phyloP scores from a whole-genome alignment of 1,140 invertebrate genomes.

The Dryas iulia region DNA sequence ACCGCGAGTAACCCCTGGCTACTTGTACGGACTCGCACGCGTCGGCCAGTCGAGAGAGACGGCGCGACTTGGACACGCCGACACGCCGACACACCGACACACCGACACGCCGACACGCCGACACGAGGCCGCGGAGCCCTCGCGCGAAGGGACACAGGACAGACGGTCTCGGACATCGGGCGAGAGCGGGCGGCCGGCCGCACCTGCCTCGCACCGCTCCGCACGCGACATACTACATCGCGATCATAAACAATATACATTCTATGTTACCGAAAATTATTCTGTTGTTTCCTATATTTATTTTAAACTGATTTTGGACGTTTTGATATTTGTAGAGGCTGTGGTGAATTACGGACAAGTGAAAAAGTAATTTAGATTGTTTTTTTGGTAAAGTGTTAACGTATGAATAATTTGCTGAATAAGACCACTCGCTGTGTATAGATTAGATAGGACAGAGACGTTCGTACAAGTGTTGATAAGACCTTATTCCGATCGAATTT shows the following conservation, averaged over 20 bases:
- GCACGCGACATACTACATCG: conserved; percentile 65
- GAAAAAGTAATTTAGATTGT: conserved; percentile 52
- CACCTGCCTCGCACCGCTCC: conserved; percentile 68
- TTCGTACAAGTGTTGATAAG: conserved; percentile 71
- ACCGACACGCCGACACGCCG: too few species aligned
- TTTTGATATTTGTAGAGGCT: conserved; percentile 26
- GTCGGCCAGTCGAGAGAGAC: conserved; percentile 73
- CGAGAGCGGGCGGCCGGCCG: conserved; percentile 77
- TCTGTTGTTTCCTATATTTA: conserved; percentile 22
- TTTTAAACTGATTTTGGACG: conserved; percentile 23
- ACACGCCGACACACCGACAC: too few species aligned
- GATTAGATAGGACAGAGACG: conserved; percentile 70
- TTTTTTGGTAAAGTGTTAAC: conserved; percentile 52
- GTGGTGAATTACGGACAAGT: conserved; percentile 39
- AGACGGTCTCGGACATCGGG: conserved; percentile 80
- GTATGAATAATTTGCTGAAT: conserved; percentile 43
- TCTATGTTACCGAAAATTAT: conserved; percentile 32
- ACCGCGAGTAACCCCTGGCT: conserved; percentile 78
- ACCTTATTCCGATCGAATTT: conserved; percentile 57
- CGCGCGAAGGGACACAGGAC: conserved; percentile 78
- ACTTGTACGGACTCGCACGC: conserved; percentile 74
- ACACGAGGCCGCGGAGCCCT: conserved; percentile 74
- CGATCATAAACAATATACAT: conserved; percentile 66
- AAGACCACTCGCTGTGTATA: conserved; percentile 58
- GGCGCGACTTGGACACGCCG: conserved; percentile 52